phyloP scores from a whole-genome alignment of 2,113 vertebrate genomes.

The Condylura cristata region DNA sequence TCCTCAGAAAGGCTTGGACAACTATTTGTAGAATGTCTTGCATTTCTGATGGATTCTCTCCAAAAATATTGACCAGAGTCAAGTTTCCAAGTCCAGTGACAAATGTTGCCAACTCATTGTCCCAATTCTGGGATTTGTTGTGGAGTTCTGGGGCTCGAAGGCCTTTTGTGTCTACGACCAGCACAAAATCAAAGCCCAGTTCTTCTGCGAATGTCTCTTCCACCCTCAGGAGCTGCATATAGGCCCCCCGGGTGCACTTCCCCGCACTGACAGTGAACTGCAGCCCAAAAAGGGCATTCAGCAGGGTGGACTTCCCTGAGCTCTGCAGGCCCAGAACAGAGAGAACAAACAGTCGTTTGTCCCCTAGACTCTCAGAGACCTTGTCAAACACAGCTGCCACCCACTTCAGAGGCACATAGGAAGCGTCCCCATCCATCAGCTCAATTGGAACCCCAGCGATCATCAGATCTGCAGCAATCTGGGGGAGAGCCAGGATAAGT shows the following conservation, averaged over 20 bases:
- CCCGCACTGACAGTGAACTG: constrained; percentile 87
- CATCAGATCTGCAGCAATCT: constrained; percentile 87
- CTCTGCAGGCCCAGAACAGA: constrained; percentile 87
- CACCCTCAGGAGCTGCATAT: constrained; percentile 85
- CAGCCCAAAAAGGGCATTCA: constrained; percentile 85
- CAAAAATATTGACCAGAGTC: constrained; percentile 84
- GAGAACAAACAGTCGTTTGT: constrained; percentile 87
- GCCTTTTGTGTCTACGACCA: constrained; percentile 85
- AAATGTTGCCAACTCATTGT: constrained; percentile 85
- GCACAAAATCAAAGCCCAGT: constrained; percentile 78
- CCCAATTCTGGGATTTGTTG: constrained; percentile 71
- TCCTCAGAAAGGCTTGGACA: constrained; percentile 83
- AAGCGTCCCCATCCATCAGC: constrained; percentile 90
- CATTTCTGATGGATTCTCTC: constrained; percentile 85
- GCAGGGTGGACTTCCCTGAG: constrained; percentile 88
- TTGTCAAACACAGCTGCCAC: constrained; percentile 86
- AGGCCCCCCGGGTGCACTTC: constrained; percentile 86
- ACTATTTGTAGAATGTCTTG: constrained; percentile 83
- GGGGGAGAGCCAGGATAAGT: constrained; percentile 69
- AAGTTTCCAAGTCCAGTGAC: constrained; percentile 83
- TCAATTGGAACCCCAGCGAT: constrained; percentile 87
- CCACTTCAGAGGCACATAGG: constrained; percentile 87
- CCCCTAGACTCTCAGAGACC: constrained; percentile 82
- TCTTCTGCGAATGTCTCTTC: constrained; percentile 59
- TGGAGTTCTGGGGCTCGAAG: constrained; percentile 76